Percentiles rank a stretch among this genome's conserved stretches.
phyloP scores from a whole-genome alignment of 2,797 vertebrate species.

The Perodicticus potto region DNA sequence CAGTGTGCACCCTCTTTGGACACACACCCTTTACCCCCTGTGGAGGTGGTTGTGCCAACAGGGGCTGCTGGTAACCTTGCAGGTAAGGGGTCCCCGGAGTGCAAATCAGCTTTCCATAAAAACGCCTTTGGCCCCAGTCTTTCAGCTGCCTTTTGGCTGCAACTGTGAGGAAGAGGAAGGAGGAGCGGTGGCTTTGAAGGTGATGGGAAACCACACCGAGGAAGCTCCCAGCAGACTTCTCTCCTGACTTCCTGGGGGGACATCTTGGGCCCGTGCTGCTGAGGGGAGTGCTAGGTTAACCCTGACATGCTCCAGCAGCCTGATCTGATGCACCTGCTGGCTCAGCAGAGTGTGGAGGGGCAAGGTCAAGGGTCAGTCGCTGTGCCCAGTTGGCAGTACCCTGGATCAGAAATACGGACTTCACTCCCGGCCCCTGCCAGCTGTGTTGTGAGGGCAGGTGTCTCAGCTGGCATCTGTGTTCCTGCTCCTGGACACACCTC shows the following conservation, averaged over 20 bases:
- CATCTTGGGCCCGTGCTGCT: not conserved
- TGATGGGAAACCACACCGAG: not conserved
- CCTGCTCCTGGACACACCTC: not conserved
- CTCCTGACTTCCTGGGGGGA: too few relatives aligned
- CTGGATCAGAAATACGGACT: not conserved
- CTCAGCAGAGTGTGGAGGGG: not conserved
- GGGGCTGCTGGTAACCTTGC: constrained; percentile 95
- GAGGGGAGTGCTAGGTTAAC: not conserved
- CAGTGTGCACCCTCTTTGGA: constrained; percentile 86
- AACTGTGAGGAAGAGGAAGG: not conserved
- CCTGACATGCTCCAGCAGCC: fast-evolving
- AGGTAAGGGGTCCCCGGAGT: constrained; percentile 87
- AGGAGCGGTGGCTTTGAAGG: not conserved
- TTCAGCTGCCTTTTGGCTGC: not conserved
- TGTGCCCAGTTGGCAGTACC: not conserved
- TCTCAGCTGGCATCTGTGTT: not conserved
- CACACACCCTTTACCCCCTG: constrained; percentile 79
- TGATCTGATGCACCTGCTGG: not conserved
- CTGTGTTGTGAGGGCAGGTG: not conserved
- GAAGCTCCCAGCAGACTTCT: not conserved
- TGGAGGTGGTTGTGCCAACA: constrained; percentile 96
- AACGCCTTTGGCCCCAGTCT: not conserved
- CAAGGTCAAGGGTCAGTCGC: not conserved
- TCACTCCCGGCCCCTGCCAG: not conserved
- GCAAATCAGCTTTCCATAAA: not conserved